phyloP scores from a whole-genome alignment of 2,113 vertebrate species.

The Tragulus kanchil region DNA sequence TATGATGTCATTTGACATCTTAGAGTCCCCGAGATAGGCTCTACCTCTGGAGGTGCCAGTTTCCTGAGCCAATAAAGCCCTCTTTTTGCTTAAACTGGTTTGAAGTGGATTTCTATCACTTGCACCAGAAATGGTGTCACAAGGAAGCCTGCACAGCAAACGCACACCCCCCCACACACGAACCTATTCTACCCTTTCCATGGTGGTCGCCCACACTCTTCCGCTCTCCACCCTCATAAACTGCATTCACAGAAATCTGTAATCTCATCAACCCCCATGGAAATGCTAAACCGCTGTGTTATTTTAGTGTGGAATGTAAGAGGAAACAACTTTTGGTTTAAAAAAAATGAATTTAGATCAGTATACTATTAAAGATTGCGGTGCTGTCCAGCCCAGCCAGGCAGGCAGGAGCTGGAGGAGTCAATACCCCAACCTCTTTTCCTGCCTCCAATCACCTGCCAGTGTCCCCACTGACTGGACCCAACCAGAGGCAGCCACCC shows the following conservation, averaged over 20 bases:
- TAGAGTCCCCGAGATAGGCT: neutral
- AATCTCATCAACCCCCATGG: neutral
- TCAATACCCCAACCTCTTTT: neutral
- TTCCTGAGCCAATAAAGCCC: constrained; percentile 33
- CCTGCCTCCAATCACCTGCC: neutral
- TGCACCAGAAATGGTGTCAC: neutral
- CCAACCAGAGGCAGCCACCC: neutral
- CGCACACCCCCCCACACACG: neutral
- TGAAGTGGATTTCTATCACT: constrained; percentile 43
- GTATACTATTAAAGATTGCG: constrained; percentile 63
- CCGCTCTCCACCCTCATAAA: neutral
- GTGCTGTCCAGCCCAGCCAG: neutral
- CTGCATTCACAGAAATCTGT: neutral
- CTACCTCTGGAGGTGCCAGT: neutral
- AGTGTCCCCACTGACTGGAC: neutral
- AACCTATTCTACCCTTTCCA: neutral
- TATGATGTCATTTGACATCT: neutral
- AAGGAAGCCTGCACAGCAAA: neutral
- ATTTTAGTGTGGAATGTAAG: neutral
- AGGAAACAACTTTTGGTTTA: constrained; percentile 37
- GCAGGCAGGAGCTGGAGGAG: neutral
- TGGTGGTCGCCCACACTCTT: neutral
- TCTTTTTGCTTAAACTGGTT: constrained; percentile 37
- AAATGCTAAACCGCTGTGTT: constrained; percentile 35
- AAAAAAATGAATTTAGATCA: constrained; percentile 62